Evolutionary conservation across 2,888 invertebrate species (phyloP), one percentile per base, ranked within the genome.

Genomic region (Halocaridina rubra): DNA sequence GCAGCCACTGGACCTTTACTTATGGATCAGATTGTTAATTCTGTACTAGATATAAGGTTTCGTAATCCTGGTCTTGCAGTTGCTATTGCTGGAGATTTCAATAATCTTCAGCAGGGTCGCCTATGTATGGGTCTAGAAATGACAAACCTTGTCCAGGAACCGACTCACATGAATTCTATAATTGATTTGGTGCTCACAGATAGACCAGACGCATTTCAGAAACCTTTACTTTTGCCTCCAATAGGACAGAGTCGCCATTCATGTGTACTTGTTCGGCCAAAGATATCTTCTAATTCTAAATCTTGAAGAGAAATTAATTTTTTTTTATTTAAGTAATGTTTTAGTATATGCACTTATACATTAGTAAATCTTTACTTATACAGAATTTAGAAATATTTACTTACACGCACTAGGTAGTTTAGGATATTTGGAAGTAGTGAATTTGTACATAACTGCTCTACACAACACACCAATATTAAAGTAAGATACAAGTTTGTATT

Each of bases 1-100:
- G 78, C 87, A 2, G 64, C 85, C 59, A 85, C 87, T 19, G 87
- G 85, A 32, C 84, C 84, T 13, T 67, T 85, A 16, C 76, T 87
- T 16, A 80, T 87, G 61, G 87, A 87, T 30, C 87, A 87, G 29
- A 77, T 87, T 33, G 87, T 87, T 30, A 87, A 87, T 79, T 74
- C 82, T 1, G 81, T 85, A 10, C 57, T 87, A 8, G 85, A 87
- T 64, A 64, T 87, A 4, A 74, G 87, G 5, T 39, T 33, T 22
- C 30, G 33, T 22, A 75, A 61, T n/a, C 64, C 81, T 2, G 76
- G 53, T 7, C 61, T 74, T n/a, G 64, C 78, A 27, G 57, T 87
- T 32, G 85, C 81, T 16, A 57, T 85, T 61, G 78, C 78, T n/a
- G 87, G 87, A 13, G 87, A 87, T 67, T 85, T 87, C 74, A 87